Evolutionary conservation across 2,797 vertebrate genomes (phyloP).

Genomic region (Toxotes lorentzi): DNA sequence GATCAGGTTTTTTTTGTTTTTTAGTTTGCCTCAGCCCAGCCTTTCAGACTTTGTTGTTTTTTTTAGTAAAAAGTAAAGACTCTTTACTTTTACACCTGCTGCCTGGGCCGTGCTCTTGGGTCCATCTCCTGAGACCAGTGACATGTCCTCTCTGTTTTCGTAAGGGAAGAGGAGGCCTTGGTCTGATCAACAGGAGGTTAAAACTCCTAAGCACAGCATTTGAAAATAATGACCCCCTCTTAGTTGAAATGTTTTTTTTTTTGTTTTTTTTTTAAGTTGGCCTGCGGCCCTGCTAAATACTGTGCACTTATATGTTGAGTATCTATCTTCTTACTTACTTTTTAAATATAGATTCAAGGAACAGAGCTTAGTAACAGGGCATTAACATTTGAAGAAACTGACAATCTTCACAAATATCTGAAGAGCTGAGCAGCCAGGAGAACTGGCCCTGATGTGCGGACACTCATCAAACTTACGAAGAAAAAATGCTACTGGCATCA

Average conservation of each 20-base stretch:
- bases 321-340: too few relatives aligned
- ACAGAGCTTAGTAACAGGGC: too few relatives aligned
- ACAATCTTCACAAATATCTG: too few relatives aligned
- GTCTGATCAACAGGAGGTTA: conserved; percentile 10
- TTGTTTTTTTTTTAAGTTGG: neutral
- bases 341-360: too few relatives aligned
- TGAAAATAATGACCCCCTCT: conserved; percentile 8
- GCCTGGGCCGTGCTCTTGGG: too few relatives aligned
- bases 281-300: conserved; percentile 17
- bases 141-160: neutral
- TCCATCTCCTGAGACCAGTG: neutral
- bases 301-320: conserved; percentile 17
- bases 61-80: too few relatives aligned
- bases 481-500: neutral
- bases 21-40: too few relatives aligned
- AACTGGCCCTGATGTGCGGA: neutral
- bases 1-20: too few relatives aligned
- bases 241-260: neutral
- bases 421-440: too few relatives aligned
- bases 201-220: conserved; percentile 17
- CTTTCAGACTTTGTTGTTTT: too few relatives aligned
- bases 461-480: neutral
- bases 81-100: too few relatives aligned
- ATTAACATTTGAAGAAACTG: too few relatives aligned
- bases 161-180: conserved; percentile 36